Conservation (phyloP, 2,113 vertebrate genomes). For the Mionectes macconnelli region DNA sequence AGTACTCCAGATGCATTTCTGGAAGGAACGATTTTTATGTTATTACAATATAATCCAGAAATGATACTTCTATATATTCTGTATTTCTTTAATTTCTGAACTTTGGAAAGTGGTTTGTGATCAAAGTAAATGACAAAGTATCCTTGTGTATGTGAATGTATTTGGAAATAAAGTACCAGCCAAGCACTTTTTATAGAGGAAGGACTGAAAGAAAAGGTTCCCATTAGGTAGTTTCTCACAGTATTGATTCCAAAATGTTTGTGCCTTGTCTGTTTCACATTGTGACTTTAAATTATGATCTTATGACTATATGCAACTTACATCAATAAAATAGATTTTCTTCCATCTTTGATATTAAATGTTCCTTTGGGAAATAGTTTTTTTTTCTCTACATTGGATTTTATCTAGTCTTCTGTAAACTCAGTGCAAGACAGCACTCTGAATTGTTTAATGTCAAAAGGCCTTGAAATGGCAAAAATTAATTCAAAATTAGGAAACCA, state of each 20-base stretch:
- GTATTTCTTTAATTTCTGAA: neutral
- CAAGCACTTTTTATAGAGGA: neutral
- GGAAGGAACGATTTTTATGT: neutral
- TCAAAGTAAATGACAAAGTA: neutral
- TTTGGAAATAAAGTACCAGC: neutral
- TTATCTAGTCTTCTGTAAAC: neutral
- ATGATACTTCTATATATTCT: neutral
- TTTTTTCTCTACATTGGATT: neutral
- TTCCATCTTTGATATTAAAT: neutral
- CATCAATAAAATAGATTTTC: neutral
- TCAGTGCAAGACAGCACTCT: neutral
- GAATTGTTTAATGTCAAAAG: neutral
- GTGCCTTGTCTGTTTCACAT: neutral
- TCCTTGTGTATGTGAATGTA: neutral
- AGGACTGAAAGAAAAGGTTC: neutral
- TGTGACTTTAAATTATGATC: neutral
- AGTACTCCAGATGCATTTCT: neutral
- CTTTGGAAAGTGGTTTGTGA: neutral
- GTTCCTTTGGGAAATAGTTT: neutral
- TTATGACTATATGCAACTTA: neutral
- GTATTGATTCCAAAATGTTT: neutral
- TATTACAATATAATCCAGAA: neutral
- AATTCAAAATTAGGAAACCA: neutral
- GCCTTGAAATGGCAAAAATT: neutral
- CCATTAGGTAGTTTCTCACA: neutral